Conservation (phyloP, 2,888 invertebrate species). For the Netelia inedita region DNA sequence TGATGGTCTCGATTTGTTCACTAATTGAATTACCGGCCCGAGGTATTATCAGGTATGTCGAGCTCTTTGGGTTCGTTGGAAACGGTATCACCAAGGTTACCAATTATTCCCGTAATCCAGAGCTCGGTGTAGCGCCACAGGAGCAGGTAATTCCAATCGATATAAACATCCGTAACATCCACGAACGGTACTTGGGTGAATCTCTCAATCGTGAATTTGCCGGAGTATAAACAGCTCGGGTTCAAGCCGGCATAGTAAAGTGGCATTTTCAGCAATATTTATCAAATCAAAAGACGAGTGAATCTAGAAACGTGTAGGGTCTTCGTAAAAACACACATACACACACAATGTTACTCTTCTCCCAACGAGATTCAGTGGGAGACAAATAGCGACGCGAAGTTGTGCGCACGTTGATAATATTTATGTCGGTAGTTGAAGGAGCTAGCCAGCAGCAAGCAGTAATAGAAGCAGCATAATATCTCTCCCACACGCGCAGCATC, state of each 20-base stretch:
- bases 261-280: slow-evolving; percentile 39
- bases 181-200: slow-evolving; percentile 73
- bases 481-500: slow-evolving; percentile 56
- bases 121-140: slow-evolving; percentile 77
- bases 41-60: slow-evolving; percentile 74
- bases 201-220: slow-evolving; percentile 48
- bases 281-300: background rate
- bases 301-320: background rate
- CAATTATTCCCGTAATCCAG: slow-evolving; percentile 75
- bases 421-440: slow-evolving; percentile 14
- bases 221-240: slow-evolving; percentile 53
- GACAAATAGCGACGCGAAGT: background rate
- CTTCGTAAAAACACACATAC: background rate
- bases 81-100: slow-evolving; percentile 32
- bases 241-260: slow-evolving; percentile 64
- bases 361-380: background rate
- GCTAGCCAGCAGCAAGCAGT: background rate
- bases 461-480: slow-evolving; percentile 2
- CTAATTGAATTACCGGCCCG: slow-evolving; percentile 70
- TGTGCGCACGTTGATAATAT: slow-evolving; percentile 9
- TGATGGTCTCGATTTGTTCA: background rate
- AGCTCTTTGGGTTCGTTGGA: slow-evolving; percentile 65
- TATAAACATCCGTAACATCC: slow-evolving; percentile 77
- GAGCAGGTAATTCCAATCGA: slow-evolving; percentile 83
- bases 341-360: background rate